These are phyloP conservation scores for Magallana nippona DNA, from an alignment of 2,888 invertebrate genomes.

Conservation along the genomic window DNA sequence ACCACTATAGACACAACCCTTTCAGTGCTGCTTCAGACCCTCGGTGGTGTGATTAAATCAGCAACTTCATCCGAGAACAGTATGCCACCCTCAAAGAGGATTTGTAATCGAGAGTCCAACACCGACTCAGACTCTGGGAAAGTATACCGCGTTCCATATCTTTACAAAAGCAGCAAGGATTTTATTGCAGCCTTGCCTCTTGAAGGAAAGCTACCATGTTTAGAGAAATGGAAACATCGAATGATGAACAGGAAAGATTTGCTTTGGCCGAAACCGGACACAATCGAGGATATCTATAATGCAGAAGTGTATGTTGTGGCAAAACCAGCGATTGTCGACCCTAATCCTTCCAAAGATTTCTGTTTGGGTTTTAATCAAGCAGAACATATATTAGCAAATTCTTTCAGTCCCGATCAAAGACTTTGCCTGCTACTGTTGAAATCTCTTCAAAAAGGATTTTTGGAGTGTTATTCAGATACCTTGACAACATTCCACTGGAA, in stretches of 20 bases:
- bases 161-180: conserved; percentile 55
- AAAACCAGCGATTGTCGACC: conserved; percentile 53
- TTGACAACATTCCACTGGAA: conserved; percentile 59
- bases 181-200: conserved; percentile 57
- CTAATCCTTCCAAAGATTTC: conserved; percentile 51
- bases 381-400: conserved; percentile 53
- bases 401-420: conserved; percentile 50
- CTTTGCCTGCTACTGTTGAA: conserved; percentile 54
- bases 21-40: background rate
- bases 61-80: background rate
- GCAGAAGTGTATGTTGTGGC: conserved; percentile 55
- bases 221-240: conserved; percentile 51
- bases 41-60: background rate
- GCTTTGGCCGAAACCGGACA: conserved; percentile 49
- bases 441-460: conserved; percentile 52
- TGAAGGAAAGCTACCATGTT: conserved; percentile 48
- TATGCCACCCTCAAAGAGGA: background rate
- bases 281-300: conserved; percentile 53
- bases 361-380: conserved; percentile 59
- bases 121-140: background rate
- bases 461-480: conserved; percentile 38
- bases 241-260: conserved; percentile 8
- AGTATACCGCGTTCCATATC: conserved; percentile 21
- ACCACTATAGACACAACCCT: background rate
- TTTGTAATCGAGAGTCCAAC: background rate